A percentile compares a stretch with the other conserved stretches of the same genome.
Evolutionary conservation across 1,140 invertebrate species (phyloP).

Genomic region (Helicoverpa armigera): DNA sequence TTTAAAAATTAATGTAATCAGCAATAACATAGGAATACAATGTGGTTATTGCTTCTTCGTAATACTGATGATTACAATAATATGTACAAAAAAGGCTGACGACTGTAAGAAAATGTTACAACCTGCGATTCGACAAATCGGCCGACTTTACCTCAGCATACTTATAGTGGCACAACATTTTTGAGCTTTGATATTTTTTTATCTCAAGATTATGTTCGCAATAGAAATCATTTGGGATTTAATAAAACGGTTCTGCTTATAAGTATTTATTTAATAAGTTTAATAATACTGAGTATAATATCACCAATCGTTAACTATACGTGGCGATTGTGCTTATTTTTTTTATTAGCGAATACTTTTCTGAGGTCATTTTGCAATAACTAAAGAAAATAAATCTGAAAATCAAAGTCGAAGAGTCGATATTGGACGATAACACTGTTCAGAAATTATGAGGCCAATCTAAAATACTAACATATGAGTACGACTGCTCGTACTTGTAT

Average conservation of each 20-base stretch:
- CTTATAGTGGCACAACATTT: conserved; percentile 42
- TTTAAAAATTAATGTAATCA: not conserved
- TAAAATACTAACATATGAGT: too few relatives aligned
- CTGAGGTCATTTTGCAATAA: conserved; percentile 46
- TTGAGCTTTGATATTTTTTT: conserved; percentile 41
- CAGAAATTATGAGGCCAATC: not conserved
- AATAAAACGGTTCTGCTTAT: conserved; percentile 50
- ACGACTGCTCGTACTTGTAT: too few relatives aligned
- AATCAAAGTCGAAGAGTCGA: too few relatives aligned
- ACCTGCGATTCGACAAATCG: not conserved
- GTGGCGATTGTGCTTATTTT: conserved; percentile 52
- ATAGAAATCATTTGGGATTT: conserved; percentile 28
- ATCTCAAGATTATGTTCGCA: conserved; percentile 6
- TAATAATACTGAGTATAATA: conserved; percentile 70
- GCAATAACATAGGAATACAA: conserved; percentile 31
- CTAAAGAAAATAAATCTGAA: not conserved
- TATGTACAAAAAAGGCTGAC: conserved; percentile 23
- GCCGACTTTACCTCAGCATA: not conserved
- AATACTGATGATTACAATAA: conserved; percentile 41
- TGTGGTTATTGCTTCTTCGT: conserved; percentile 44
- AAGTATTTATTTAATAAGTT: conserved; percentile 63
- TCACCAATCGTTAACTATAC: conserved; percentile 56
- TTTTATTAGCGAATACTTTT: conserved; percentile 54
- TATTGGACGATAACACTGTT: not conserved
- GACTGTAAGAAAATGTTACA: not conserved